Base-by-base conservation (phyloP, 2,113 vertebrate genomes). In the Callipepla californica region DNA sequence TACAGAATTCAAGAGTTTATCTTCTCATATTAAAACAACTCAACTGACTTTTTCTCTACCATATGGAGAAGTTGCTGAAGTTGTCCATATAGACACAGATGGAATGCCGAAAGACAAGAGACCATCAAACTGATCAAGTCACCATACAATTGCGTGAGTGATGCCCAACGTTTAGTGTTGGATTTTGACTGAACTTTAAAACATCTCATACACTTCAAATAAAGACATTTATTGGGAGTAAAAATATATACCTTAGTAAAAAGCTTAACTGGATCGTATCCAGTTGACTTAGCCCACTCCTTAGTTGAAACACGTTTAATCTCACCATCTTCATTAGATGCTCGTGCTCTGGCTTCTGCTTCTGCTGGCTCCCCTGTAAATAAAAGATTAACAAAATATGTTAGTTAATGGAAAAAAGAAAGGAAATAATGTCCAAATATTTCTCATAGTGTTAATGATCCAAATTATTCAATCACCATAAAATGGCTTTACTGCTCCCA, bases 241-340 rank as follows among this genome's bases (percentile, higher is more conserved):
- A 85, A 88, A 85, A 65, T 83, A 63, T 17, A 55, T 97, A 99
- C 99, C 99, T 99, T 99, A 90, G 99, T 99, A 95, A 99, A 99
- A 93, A 99, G 98, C 94, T 99, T 99, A 81, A 99, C 94, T 1
- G 99, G 95, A 92, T 99, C 98, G 8, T 99, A 99, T 72, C 98
- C 98, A 9, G 98, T 99, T 88, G 99, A 99, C 62, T 98, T 98
- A 65, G 99, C 99, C 99, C 99, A 99, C 28, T 99, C 98, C 95
- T 99, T 99, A 77, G 99, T 99, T 73, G 99, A 99, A 85, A 99
- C 97, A 13, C 99, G 98, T 92, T 98, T 99, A 95, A 99, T 98
- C 90, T 99, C 99, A 48, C 99, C 99, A 50, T 99, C 99, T 96
- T 99, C 98, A 95, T 98, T 98, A 26, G 99, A 98, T 4, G 99